These are phyloP conservation scores for Arbacia lixula DNA, from an alignment of 53 echinoderm and acorn worm genomes.

Conservation along the genomic window DNA sequence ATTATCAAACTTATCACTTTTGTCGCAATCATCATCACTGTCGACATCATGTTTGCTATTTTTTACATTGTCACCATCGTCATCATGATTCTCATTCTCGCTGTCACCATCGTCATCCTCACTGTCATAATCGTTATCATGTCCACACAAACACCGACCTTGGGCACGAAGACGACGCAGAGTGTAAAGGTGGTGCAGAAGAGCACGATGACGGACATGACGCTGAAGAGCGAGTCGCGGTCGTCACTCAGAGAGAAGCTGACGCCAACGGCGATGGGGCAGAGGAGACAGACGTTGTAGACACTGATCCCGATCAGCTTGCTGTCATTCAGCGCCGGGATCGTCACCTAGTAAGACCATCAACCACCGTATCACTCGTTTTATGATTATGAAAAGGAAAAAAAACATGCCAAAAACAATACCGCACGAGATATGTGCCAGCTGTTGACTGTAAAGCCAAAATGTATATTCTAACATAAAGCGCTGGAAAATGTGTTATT, in stretches of 20 bases:
- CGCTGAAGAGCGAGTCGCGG: constrained; percentile 69
- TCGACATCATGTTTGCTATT: not conserved
- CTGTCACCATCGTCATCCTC: too few species aligned
- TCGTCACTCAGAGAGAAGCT: constrained; percentile 71
- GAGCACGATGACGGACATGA: constrained; percentile 71
- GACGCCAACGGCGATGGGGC: constrained; percentile 77
- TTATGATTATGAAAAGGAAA: not conserved
- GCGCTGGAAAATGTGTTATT: too few species aligned
- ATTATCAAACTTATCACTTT: too few species aligned
- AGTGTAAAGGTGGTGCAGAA: constrained; percentile 86
- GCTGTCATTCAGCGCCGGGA: constrained; percentile 83
- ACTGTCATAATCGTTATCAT: too few species aligned
- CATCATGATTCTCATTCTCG: not conserved
- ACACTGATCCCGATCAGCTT: constrained; percentile 91
- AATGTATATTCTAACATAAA: too few species aligned
- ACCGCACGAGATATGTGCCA: not conserved
- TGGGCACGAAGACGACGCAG: constrained; percentile 83
- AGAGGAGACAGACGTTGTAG: constrained; percentile 92
- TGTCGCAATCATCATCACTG: too few species aligned
- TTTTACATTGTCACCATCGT: not conserved
- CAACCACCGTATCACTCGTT: too few species aligned
- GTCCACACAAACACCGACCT: too few species aligned
- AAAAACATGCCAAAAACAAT: not conserved
- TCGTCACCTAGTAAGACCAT: constrained; percentile 50
- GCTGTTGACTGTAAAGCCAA: not conserved